These are phyloP conservation scores for Paragorgia papillata DNA, from an alignment of 92 coral and sea anemone species.

Conservation along the genomic window DNA sequence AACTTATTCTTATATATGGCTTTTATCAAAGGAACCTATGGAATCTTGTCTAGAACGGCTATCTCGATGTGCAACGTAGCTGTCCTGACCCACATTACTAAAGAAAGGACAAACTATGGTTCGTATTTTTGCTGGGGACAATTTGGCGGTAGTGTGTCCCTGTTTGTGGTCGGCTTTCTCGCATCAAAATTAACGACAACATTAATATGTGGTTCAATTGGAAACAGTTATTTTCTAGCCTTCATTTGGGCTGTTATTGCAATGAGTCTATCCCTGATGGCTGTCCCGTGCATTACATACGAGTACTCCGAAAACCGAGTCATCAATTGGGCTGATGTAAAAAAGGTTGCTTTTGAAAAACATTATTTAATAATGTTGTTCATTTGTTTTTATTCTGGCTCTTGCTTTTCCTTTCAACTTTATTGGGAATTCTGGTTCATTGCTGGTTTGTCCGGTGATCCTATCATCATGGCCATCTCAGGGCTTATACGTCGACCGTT, in stretches of 20 bases:
- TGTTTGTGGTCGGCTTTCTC: neutral
- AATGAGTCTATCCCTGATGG: neutral
- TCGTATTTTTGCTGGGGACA: neutral
- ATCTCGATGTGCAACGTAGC: neutral
- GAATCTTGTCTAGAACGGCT: neutral
- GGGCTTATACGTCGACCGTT: constrained; percentile 1
- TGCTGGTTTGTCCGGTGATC: neutral
- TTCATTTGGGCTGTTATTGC: neutral
- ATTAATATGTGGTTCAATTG: neutral
- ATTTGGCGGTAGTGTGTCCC: neutral
- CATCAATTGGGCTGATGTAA: neutral
- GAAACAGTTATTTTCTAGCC: neutral
- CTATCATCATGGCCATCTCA: neutral
- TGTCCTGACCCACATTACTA: neutral
- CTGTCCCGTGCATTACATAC: neutral
- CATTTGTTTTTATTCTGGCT: neutral
- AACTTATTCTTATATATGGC: neutral
- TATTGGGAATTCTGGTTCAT: constrained; percentile 3
- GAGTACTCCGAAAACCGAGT: neutral
- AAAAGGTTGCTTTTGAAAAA: neutral
- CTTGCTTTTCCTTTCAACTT: neutral
- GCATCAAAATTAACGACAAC: neutral
- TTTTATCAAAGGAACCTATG: neutral
- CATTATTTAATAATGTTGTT: neutral
- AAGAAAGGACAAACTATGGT: neutral